Percentiles rank a stretch among this genome's conserved stretches.
Evolutionary conservation across 2,888 invertebrate species (phyloP).

Genomic region (Sthenelais limicola): DNA sequence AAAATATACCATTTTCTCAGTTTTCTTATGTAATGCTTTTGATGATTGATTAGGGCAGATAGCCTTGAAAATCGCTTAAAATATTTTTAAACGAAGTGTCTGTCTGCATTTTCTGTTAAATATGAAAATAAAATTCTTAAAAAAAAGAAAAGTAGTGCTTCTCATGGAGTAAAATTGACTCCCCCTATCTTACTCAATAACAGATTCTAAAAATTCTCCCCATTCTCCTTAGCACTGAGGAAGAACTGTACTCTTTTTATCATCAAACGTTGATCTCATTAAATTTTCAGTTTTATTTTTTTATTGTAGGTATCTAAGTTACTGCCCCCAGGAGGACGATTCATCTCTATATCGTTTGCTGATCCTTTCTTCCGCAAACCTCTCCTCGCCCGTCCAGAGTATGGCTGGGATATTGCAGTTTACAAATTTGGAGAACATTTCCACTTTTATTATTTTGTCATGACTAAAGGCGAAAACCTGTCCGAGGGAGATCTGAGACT

Average conservation of each 20-base stretch:
- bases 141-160: too few species aligned
- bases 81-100: neutral
- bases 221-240: too few species aligned
- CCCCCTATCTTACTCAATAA: too few species aligned
- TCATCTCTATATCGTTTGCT: conserved; percentile 73
- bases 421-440: conserved; percentile 58
- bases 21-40: too few species aligned
- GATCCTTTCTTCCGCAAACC: conserved; percentile 73
- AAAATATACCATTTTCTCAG: too few species aligned
- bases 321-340: conserved; percentile 62
- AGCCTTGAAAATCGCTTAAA: neutral
- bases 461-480: conserved; percentile 55
- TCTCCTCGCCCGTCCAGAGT: conserved; percentile 57
- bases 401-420: conserved; percentile 56
- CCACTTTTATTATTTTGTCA: conserved; percentile 57
- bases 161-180: too few species aligned
- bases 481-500: conserved; percentile 7
- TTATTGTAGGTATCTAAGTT: conserved; percentile 53
- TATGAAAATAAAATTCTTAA: too few species aligned
- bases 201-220: too few species aligned
- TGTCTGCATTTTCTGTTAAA: too few species aligned
- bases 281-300: conserved; percentile 3
- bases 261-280: too few species aligned
- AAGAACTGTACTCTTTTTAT: too few species aligned
- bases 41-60: too few species aligned